Conservation (phyloP, 2,113 vertebrate genomes). For the Hippocampus zosterae region DNA sequence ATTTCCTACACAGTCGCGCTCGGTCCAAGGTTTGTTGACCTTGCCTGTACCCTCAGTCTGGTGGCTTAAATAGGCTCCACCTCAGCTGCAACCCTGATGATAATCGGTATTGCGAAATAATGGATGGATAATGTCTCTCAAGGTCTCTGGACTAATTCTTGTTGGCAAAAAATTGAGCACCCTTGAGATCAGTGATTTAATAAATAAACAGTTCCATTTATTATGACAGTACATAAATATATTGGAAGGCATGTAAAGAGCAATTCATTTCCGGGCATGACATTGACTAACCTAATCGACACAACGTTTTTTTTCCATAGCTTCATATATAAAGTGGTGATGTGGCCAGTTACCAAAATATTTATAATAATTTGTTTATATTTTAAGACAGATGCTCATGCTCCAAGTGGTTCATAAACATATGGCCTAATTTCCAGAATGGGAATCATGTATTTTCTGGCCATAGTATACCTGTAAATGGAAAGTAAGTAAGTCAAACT, state of each 20-base stretch:
- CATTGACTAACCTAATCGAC: slow-evolving; percentile 3
- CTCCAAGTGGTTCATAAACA: slow-evolving; percentile 4
- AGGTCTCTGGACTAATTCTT: background rate
- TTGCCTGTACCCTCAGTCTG: too few relatives aligned
- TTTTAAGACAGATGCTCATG: background rate
- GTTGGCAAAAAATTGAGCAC: background rate
- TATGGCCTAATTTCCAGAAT: background rate
- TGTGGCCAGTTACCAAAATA: slow-evolving; percentile 6
- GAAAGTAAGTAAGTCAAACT: slow-evolving; percentile 30
- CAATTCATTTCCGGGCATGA: slow-evolving; percentile 15
- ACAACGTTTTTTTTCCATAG: background rate
- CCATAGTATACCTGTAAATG: slow-evolving; percentile 4
- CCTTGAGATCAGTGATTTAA: slow-evolving; percentile 12
- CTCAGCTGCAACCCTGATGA: background rate
- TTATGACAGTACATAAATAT: slow-evolving; percentile 27
- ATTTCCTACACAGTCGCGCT: background rate
- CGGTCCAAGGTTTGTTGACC: background rate
- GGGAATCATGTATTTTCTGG: background rate
- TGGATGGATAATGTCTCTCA: too few relatives aligned
- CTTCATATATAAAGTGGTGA: slow-evolving; percentile 7
- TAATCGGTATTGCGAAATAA: too few relatives aligned
- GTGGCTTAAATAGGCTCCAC: too few relatives aligned
- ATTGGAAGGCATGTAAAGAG: slow-evolving; percentile 2
- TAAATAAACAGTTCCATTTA: slow-evolving; percentile 46
- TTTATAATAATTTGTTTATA: background rate